phyloP scores from a whole-genome alignment of 2,888 invertebrate genomes.

The Brenthis daphne region DNA sequence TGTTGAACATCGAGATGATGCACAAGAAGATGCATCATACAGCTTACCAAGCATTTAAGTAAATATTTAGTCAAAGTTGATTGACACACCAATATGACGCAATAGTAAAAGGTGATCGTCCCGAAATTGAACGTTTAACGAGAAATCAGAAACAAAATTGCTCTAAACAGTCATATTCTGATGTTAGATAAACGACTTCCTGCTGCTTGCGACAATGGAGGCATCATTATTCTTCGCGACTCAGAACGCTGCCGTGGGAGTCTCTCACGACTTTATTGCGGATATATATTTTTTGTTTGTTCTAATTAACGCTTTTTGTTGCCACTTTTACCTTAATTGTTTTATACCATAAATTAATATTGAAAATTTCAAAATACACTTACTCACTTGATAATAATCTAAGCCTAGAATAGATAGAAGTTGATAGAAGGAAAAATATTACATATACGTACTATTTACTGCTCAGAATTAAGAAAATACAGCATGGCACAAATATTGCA shows the following conservation, averaged over 20 bases:
- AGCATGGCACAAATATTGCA: no score
- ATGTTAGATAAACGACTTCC: conserved; percentile 82
- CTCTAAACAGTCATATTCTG: conserved; percentile 81
- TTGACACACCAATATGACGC: conserved; percentile 30
- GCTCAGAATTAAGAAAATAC: no score
- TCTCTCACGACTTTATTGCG: conserved; percentile 79
- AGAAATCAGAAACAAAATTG: conserved; percentile 80
- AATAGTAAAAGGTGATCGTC: conserved; percentile 36
- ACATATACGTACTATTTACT: no score
- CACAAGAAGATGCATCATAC: no score
- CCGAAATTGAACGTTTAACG: conserved; percentile 77
- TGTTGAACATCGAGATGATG: no score
- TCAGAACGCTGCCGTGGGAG: conserved; percentile 73
- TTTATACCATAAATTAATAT: conserved; percentile 38
- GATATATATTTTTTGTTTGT: conserved; percentile 80
- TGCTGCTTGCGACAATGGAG: conserved; percentile 75
- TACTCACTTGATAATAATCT: no score
- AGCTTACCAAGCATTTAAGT: neutral
- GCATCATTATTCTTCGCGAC: conserved; percentile 74
- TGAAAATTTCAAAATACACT: neutral
- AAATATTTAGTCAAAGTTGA: conserved; percentile 22
- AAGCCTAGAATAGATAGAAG: no score
- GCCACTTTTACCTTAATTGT: conserved; percentile 80
- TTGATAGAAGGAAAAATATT: no score
- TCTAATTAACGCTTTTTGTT: conserved; percentile 81